A percentile compares a stretch with the other conserved stretches of the same genome.
phyloP scores from a whole-genome alignment of 2,888 invertebrate genomes.

The Diogma glabrata region DNA sequence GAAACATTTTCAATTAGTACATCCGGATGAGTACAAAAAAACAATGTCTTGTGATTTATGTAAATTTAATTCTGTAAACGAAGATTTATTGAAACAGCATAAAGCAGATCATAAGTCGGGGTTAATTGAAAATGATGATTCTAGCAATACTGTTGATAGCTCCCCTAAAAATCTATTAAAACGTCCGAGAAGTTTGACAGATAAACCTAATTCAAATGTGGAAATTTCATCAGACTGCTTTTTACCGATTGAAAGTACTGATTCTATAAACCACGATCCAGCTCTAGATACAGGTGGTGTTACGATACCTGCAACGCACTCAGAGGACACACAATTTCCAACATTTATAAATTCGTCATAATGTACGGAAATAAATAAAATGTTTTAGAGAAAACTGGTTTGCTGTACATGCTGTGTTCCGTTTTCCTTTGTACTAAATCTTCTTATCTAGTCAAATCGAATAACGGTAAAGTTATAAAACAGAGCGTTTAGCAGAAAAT shows the following conservation, averaged over 20 bases:
- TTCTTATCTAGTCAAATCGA: too few species aligned
- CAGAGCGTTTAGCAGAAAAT: too few species aligned
- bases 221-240: slow-evolving; percentile 33
- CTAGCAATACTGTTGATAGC: slow-evolving; percentile 17
- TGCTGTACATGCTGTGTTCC: too few species aligned
- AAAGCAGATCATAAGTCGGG: slow-evolving; percentile 31
- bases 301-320: slow-evolving; percentile 31
- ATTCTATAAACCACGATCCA: slow-evolving; percentile 31
- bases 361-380: not conserved
- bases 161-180: slow-evolving; percentile 22
- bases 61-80: slow-evolving; percentile 28
- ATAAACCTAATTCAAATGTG: slow-evolving; percentile 22
- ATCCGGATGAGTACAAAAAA: slow-evolving; percentile 35
- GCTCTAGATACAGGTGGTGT: slow-evolving; percentile 33
- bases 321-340: slow-evolving; percentile 34
- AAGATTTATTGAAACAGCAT: slow-evolving; percentile 25
- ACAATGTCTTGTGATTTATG: slow-evolving; percentile 30
- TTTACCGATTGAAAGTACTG: slow-evolving; percentile 30
- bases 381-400: too few species aligned
- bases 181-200: slow-evolving; percentile 7
- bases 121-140: slow-evolving; percentile 26
- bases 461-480: too few species aligned
- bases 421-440: too few species aligned
- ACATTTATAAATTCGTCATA: slow-evolving; percentile 16
- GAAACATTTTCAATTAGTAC: slow-evolving; percentile 43